A percentile compares a stretch with the other conserved stretches of the same genome.
Conservation (phyloP, 2,797 vertebrate genomes). For the Myioborus melanocephalus region DNA sequence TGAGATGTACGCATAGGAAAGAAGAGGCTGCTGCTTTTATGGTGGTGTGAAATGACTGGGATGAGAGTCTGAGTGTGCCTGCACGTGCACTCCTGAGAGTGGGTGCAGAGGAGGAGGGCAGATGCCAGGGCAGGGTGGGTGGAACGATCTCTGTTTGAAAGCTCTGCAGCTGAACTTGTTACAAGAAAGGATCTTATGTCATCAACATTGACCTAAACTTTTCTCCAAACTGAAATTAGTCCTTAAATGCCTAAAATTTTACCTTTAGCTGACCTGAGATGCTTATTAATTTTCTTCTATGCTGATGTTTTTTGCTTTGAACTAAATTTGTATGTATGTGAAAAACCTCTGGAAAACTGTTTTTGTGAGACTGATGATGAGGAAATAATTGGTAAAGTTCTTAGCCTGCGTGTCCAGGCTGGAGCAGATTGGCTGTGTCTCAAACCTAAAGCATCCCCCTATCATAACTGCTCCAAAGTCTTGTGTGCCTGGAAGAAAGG, state of each 20-base stretch:
- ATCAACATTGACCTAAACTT: not conserved
- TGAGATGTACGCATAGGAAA: conserved; percentile 53
- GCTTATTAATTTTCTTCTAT: not conserved
- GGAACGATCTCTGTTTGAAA: not conserved
- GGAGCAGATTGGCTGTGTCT: not conserved
- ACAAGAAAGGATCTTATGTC: not conserved
- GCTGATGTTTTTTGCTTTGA: not conserved
- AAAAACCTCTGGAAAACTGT: not conserved
- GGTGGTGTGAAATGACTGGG: conserved; percentile 2
- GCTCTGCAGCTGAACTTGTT: not conserved
- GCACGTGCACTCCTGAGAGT: not conserved
- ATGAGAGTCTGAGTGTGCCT: not conserved
- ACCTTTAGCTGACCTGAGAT: not conserved
- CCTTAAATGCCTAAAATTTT: not conserved
- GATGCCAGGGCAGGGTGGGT: not conserved
- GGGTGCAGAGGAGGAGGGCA: not conserved
- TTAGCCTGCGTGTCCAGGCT: not conserved
- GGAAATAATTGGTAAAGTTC: not conserved
- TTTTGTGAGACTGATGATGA: not conserved
- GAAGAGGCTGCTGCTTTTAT: conserved; percentile 43
- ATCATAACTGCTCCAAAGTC: not conserved
- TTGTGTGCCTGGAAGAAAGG: not conserved
- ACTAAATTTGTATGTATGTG: not conserved
- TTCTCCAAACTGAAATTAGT: not conserved
- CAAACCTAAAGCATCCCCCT: not conserved